Percentiles rank a stretch among this genome's conserved stretches.
phyloP scores from a whole-genome alignment of 2,113 vertebrate species.

The Anolis sagrei region DNA sequence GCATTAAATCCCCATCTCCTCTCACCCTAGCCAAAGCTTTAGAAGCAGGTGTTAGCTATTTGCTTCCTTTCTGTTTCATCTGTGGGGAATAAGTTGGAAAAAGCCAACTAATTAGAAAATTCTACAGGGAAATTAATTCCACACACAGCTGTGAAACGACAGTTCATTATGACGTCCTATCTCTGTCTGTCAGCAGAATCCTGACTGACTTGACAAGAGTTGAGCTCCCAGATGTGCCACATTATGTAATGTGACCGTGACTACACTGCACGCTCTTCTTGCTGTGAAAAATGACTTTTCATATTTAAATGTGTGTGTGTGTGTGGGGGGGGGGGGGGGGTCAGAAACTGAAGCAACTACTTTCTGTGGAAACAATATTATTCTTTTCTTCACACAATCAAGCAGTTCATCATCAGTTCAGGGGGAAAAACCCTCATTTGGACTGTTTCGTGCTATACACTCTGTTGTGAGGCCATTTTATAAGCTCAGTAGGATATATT shows the following conservation, averaged over 20 bases:
- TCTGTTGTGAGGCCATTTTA: neutral
- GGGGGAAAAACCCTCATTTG: neutral
- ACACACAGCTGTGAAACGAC: slow-evolving; percentile 84
- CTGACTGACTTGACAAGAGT: slow-evolving; percentile 76
- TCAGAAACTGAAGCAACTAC: slow-evolving; percentile 33
- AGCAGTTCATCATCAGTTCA: neutral
- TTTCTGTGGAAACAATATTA: slow-evolving; percentile 36
- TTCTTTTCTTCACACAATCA: neutral
- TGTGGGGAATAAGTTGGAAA: slow-evolving; percentile 67
- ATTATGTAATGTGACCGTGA: slow-evolving; percentile 81
- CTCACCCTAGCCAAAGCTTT: slow-evolving; percentile 58
- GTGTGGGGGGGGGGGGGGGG: too few relatives aligned
- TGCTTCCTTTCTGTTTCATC: slow-evolving; percentile 75
- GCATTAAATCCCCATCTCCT: slow-evolving; percentile 55
- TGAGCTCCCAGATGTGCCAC: slow-evolving; percentile 84
- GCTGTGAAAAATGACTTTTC: slow-evolving; percentile 50
- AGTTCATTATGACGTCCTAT: slow-evolving; percentile 74
- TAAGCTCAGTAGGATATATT: neutral
- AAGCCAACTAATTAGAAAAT: slow-evolving; percentile 75
- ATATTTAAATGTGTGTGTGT: slow-evolving; percentile 71
- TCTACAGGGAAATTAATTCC: slow-evolving; percentile 76
- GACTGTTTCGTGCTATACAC: neutral
- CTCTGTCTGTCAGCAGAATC: slow-evolving; percentile 76
- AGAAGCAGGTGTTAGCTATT: slow-evolving; percentile 83
- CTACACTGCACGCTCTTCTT: slow-evolving; percentile 57